Base-by-base conservation (phyloP, 2,888 invertebrate genomes). In the Ectropis crepuscularia region DNA sequence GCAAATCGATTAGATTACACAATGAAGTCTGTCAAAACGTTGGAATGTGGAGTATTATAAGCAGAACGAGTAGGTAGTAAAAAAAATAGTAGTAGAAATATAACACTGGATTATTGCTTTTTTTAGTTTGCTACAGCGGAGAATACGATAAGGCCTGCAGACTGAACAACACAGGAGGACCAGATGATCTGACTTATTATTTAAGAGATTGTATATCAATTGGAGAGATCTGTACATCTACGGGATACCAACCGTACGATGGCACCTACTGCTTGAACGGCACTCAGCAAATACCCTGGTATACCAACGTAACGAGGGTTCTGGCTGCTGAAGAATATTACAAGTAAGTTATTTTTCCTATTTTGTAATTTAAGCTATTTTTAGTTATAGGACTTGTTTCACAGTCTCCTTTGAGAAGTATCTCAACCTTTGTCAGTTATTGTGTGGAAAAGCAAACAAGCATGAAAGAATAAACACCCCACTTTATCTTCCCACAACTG, bases 301-400 rank as follows among this genome's bases (percentile, higher is more conserved):
- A 93, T 55, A 80, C 84, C 0, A 88, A 95, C 47, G 87, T 94
- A 5, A 93, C 87, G 0, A 88, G 95, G 50, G 83, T 88, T 6
- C 80, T 96, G 36, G 95, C 95, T 0, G 92, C 95, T 0, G 95
- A 95, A 75, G 95, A 95, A 75, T 96, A 95, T 82, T 96, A 95
- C 78, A 94, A 94, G 95, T 95, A 78, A 92, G 94, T 53, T 47
- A 11, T 16, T 38, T 42, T 36, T 37, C 46, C 28, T 7, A 8
- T 28, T 28, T 12, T 16, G 5, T 10, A 41, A 8, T 57, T 41
- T 28, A n/a, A 28, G 6, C 45, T 51, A 43, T 58, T 50, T 50
- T 45, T 39, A 45, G 16, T 2, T 28, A 28, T 1, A 28, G 16
- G 16, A 28, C 16, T 28, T 28, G 1, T 1, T 28, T 28, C 16